Base-by-base conservation (phyloP, 1,140 invertebrate species). In the Heliconius himera region DNA sequence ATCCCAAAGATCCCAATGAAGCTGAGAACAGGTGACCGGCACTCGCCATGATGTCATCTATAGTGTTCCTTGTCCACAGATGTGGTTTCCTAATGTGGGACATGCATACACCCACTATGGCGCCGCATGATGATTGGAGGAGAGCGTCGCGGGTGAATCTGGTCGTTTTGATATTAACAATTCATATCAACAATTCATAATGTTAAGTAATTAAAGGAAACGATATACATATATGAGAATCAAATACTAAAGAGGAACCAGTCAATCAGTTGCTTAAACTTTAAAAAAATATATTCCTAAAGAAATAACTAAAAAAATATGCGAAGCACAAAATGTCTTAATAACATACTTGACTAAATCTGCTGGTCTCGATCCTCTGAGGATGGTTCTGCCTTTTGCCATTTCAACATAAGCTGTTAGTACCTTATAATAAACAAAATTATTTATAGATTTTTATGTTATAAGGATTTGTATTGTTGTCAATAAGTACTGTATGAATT, bases 1-100 rank as follows among this genome's bases (percentile, higher is more conserved):
- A 95, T 0, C 94, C 94, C 1, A 95, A 82, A 8, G 90, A 81
- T 18, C 86, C 88, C 36, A 94, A 66, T 2, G 92, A 94, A 3
- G 83, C 82, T 5, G 81, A 33, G 83, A 94, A 91, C 71, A 94
- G 82, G 46, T 89, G 83, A 26, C 82, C 84, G 0, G 81, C 90
- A 3, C 85, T 82, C 0, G 82, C 72, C 85, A 95, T 87, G 3
- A 95, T 88, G 78, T 95, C 94, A 80, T 95, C 95, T 13, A 95
- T 86, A 0, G 95, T 95, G 5, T 89, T 90, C 11, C 90, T 89
- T 0, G 95, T 95, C 95, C 95, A 95, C 1, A 93, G 90, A n/a
- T 91, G 90, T 4, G 93, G 87, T 13, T 91, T 87, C 6, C 95
- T 90, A 2, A 95, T 81, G 75, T 93, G 88, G 9, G 95, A 88